Conservation (phyloP, 2,113 vertebrate genomes). For the Nibea coibor region DNA sequence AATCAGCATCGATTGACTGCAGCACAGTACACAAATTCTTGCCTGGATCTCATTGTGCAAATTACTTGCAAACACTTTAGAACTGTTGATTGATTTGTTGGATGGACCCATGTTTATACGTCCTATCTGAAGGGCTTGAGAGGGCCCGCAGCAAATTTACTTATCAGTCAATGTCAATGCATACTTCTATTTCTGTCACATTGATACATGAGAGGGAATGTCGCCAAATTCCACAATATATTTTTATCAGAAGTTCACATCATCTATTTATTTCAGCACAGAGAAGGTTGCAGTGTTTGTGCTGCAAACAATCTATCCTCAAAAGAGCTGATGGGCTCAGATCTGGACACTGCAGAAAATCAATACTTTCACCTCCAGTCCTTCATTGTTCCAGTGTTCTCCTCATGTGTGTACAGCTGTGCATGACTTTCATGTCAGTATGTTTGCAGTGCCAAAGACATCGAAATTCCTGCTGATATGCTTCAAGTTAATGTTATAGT, state of each 20-base stretch:
- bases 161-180: constrained; percentile 6
- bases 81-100: not conserved
- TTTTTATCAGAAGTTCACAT: not conserved
- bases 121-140: constrained; percentile 13
- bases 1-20: constrained; percentile 8
- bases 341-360: constrained; percentile 42
- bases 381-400: constrained; percentile 12
- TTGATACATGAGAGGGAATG: not conserved
- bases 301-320: constrained; percentile 34
- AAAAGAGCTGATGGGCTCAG: constrained; percentile 31
- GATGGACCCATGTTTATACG: not conserved
- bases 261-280: not conserved
- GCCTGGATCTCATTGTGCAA: not conserved
- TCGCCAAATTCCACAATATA: constrained; percentile 16
- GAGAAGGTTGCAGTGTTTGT: constrained; percentile 24
- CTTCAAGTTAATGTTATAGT: constrained; percentile 15
- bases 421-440: constrained; percentile 7
- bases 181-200: constrained; percentile 16
- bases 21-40: constrained; percentile 5
- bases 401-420: not conserved
- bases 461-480: constrained; percentile 46
- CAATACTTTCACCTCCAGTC: constrained; percentile 34
- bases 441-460: not conserved
- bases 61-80: not conserved
- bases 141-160: not conserved